These are phyloP conservation scores for Mergus octosetaceus DNA, from an alignment of 2,797 vertebrate genomes.

Conservation along the genomic window DNA sequence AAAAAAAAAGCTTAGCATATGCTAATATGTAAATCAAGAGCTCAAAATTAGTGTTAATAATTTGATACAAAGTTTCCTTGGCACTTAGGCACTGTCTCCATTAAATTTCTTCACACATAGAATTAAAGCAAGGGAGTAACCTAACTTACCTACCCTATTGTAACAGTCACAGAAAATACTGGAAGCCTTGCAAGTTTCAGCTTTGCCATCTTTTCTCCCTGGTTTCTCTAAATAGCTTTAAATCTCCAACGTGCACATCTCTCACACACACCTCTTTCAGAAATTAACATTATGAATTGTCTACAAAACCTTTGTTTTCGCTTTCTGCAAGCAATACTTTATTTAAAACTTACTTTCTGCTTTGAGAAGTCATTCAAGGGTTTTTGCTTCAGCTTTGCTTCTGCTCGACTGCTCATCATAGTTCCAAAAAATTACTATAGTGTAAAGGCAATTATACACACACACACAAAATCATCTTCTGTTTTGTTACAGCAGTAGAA, in stretches of 20 bases:
- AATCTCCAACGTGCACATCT: rapidly evolving
- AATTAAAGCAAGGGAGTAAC: not conserved
- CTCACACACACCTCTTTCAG: not conserved
- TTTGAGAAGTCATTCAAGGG: not conserved
- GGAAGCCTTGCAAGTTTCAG: not conserved
- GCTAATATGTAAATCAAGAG: not conserved
- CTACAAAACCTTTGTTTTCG: not conserved
- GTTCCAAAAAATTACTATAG: not conserved
- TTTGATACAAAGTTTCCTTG: not conserved
- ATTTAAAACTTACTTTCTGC: not conserved
- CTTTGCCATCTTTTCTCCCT: not conserved
- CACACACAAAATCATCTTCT: not conserved
- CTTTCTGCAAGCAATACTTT: not conserved
- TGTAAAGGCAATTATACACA: not conserved
- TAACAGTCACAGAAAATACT: not conserved
- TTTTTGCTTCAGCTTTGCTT: not conserved
- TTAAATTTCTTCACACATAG: not conserved
- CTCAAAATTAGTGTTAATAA: not conserved
- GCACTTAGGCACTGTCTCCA: not conserved
- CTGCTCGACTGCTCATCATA: not conserved
- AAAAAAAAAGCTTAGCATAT: not conserved
- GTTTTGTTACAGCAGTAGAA: not conserved
- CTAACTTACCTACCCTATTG: not conserved
- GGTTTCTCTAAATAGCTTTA: not conserved
- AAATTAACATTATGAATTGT: not conserved